These are phyloP conservation scores for Tortrix viridana DNA, from an alignment of 2,888 invertebrate species.

Conservation along the genomic window DNA sequence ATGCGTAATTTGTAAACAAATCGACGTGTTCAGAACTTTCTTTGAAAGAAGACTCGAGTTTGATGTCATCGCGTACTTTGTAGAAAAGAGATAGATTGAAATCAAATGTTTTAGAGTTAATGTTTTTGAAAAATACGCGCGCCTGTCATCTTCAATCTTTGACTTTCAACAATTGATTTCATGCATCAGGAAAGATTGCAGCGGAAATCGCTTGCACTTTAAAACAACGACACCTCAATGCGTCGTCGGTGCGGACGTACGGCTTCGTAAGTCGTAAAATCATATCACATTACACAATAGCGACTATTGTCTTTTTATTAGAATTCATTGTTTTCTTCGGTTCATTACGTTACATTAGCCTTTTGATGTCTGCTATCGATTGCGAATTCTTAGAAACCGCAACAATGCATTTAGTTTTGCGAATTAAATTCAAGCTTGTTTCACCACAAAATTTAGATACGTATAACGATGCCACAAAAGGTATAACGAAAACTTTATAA, in stretches of 20 bases:
- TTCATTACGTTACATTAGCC: constrained; percentile 46
- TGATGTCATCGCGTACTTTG: too few relatives aligned
- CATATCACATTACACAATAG: constrained; percentile 79
- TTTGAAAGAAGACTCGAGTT: constrained; percentile 68
- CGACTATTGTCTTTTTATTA: constrained; percentile 74
- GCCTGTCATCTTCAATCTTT: neutral
- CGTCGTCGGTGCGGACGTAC: constrained; percentile 63
- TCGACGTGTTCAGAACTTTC: constrained; percentile 76
- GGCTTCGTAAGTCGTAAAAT: constrained; percentile 82
- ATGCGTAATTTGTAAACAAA: constrained; percentile 84
- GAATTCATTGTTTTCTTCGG: constrained; percentile 58
- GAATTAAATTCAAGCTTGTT: constrained; percentile 23
- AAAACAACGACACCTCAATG: constrained; percentile 75
- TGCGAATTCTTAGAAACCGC: constrained; percentile 1
- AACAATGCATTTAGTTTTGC: constrained; percentile 12
- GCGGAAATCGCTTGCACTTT: constrained; percentile 61
- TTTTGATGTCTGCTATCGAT: constrained; percentile 47
- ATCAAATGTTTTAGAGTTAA: too few relatives aligned
- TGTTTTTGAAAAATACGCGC: too few relatives aligned
- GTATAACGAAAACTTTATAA: constrained; percentile 23
- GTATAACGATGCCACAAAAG: too few relatives aligned
- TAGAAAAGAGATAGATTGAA: too few relatives aligned
- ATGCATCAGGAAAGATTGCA: constrained; percentile 24
- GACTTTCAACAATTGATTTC: constrained; percentile 14
- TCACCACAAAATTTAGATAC: constrained; percentile 25